Evolutionary conservation across 2,113 vertebrate genomes (phyloP), one percentile per base, ranked within the genome.

Genomic region (Dipodomys merriami): DNA sequence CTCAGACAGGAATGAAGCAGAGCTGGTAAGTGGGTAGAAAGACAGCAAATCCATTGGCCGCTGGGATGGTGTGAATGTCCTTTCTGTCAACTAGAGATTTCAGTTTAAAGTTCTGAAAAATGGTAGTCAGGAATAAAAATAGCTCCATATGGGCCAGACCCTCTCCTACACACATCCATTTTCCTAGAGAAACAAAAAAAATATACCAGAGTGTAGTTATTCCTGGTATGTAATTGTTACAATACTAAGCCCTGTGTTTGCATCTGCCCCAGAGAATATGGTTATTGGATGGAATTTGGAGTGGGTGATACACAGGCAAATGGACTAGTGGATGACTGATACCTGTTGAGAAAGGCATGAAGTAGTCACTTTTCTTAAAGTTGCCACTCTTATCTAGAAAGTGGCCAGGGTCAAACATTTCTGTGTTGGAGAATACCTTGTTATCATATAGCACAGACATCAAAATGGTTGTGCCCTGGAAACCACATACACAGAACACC

Each of bases 51-150:
- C 22, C 83, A 3, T n/a, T 77, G 35, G 4, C 29, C 53, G 3
- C 9, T 18, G 57, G 72, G 9, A 57, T 39, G n/a, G 6, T 67
- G 7, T 93, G 6, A 0, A 94, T 90, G 29, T 76, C 30, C 74
- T 95, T 69, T 46, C 53, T 86, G 18, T 95, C 74, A 39, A 82
- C 7, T 46, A 84, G 65, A 39, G 88, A 78, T 57, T 95, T 91
- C 6, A 95, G 74, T 27, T 35, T 69, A 82, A 93, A 94, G 33
- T 96, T 96, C 88, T 97, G 87, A 57, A 95, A 86, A 44, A 94
- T 83, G 33, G 68, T 90, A 1, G 71, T 93, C 27, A 96, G 83
- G 67, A 95, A 79, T n/a, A 96, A 73, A 91, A 96, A 97, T 9
- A 97, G 46, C 29, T 97, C 87, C 91, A 92, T 90, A 2, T 6